These are phyloP conservation scores for Brotula barbata DNA, from an alignment of 2,797 vertebrate species.

Conservation along the genomic window DNA sequence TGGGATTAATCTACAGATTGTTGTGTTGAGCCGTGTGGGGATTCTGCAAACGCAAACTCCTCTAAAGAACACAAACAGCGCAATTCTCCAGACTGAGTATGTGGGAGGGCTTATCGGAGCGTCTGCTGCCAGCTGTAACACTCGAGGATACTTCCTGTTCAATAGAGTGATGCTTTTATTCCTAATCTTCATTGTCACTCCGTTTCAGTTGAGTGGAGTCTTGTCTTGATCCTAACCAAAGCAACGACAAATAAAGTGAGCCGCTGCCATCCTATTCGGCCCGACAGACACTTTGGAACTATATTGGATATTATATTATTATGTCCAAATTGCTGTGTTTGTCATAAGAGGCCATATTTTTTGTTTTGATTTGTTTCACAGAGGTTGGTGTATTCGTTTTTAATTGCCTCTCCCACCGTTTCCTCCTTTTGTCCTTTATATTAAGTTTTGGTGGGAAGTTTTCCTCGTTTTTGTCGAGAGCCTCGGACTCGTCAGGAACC, in stretches of 20 bases:
- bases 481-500: too few species aligned
- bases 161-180: slow-evolving; percentile 74
- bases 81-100: slow-evolving; percentile 74
- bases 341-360: too few species aligned
- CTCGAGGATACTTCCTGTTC: slow-evolving; percentile 65
- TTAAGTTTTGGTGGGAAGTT: too few species aligned
- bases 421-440: too few species aligned
- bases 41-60: slow-evolving; percentile 72
- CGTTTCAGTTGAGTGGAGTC: slow-evolving; percentile 48
- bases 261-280: slow-evolving; percentile 44
- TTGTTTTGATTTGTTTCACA: too few species aligned
- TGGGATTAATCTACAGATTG: slow-evolving; percentile 76
- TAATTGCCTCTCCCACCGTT: too few species aligned
- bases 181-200: slow-evolving; percentile 67
- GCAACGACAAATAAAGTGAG: slow-evolving; percentile 48
- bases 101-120: slow-evolving; percentile 79
- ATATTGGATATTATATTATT: too few species aligned
- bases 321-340: too few species aligned
- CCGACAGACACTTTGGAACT: slow-evolving; percentile 25
- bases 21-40: slow-evolving; percentile 64
- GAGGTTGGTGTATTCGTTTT: too few species aligned
- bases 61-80: slow-evolving; percentile 71
- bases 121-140: slow-evolving; percentile 69
- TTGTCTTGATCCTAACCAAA: slow-evolving; percentile 61
- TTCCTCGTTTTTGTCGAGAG: too few species aligned